Evolutionary conservation across 53 echinoderm and acorn worm genomes (phyloP).

Genomic region (Echinarachnius parma): DNA sequence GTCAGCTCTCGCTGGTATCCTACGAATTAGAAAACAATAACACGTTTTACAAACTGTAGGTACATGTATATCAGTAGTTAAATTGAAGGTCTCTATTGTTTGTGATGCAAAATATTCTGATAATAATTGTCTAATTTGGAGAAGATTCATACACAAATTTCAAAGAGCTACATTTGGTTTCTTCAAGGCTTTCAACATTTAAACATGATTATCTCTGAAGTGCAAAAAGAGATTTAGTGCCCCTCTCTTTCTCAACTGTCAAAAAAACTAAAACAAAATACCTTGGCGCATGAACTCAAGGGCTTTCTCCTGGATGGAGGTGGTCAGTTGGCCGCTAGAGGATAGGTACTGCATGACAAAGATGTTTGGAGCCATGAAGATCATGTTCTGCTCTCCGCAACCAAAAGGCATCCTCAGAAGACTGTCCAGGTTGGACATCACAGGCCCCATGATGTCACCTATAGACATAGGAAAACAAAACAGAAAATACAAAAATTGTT

Average conservation of each 20-base stretch:
- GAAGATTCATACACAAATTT: too few species aligned
- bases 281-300: constrained; percentile 47
- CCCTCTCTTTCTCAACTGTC: background rate
- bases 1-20: constrained; percentile 80
- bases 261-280: constrained; percentile 1
- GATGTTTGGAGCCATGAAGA: constrained; percentile 69
- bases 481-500: too few species aligned
- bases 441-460: constrained; percentile 77
- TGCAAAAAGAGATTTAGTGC: too few species aligned
- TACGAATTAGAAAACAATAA: background rate
- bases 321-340: constrained; percentile 48
- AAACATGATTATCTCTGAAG: too few species aligned
- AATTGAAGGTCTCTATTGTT: too few species aligned
- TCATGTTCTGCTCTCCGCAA: constrained; percentile 88
- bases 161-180: too few species aligned
- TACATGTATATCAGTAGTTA: too few species aligned
- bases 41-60: too few species aligned
- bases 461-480: background rate
- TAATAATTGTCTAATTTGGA: too few species aligned
- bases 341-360: constrained; percentile 68
- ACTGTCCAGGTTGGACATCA: constrained; percentile 62
- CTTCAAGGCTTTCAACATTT: too few species aligned
- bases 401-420: constrained; percentile 69
- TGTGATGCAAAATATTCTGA: background rate
- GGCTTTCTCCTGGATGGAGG: constrained; percentile 50